phyloP scores from a whole-genome alignment of 1,140 invertebrate genomes.

The Ruditapes philippinarum region DNA sequence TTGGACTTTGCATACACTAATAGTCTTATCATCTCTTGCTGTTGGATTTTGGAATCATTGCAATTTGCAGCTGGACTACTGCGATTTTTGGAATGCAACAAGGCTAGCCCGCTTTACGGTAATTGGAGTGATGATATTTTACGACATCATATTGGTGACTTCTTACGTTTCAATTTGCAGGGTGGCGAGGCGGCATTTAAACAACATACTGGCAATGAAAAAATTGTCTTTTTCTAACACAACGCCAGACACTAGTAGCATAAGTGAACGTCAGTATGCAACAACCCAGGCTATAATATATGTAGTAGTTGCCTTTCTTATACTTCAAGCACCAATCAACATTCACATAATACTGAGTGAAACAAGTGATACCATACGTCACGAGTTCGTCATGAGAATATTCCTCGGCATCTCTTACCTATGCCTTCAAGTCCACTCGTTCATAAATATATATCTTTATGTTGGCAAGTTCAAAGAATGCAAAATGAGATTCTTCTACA shows the following conservation, averaged over 20 bases:
- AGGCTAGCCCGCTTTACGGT: not conserved
- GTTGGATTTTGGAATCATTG: not conserved
- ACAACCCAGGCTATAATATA: constrained; percentile 1
- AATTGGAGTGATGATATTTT: not conserved
- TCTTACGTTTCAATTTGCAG: not conserved
- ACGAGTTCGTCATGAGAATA: not conserved
- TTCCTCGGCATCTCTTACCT: not conserved
- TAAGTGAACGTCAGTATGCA: constrained; percentile 18
- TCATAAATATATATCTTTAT: constrained; percentile 18
- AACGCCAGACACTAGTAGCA: not conserved
- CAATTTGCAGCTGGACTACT: not conserved
- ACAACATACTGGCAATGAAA: not conserved
- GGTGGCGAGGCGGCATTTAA: not conserved
- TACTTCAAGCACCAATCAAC: not conserved
- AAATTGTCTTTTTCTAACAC: not conserved
- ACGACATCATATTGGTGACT: not conserved
- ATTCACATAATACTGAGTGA: not conserved
- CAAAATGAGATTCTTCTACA: not conserved
- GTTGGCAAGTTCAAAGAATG: constrained; percentile 31
- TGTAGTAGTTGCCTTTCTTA: not conserved
- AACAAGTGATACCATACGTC: not conserved
- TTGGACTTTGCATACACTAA: not conserved
- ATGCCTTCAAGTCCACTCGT: not conserved
- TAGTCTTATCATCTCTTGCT: not conserved
- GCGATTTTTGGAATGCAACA: not conserved